Percentiles rank a stretch among this genome's conserved stretches.
Conservation (phyloP, 2,113 vertebrate species). For the Bubo bubo region DNA sequence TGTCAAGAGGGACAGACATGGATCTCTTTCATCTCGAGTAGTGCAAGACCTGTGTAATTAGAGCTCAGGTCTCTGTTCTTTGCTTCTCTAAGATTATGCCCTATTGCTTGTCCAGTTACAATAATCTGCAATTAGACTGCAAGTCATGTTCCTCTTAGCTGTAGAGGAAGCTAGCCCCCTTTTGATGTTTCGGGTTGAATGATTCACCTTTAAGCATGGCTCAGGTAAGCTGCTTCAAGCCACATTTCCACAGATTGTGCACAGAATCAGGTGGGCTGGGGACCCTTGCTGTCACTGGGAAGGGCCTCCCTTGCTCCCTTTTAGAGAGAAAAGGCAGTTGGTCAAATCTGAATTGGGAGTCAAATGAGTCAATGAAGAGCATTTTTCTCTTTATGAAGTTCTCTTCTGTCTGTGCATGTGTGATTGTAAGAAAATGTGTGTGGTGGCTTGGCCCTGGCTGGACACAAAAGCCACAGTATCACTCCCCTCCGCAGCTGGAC, state of each 20-base stretch:
- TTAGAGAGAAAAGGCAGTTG: neutral
- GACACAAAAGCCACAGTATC: neutral
- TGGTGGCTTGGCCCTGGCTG: neutral
- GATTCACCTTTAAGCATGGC: neutral
- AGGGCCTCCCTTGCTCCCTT: neutral
- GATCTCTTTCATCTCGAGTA: slow-evolving; percentile 21
- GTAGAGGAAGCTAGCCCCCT: neutral
- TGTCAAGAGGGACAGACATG: neutral
- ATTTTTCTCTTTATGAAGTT: neutral
- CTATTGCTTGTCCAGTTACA: neutral
- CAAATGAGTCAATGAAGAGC: fast-evolving
- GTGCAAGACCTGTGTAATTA: slow-evolving; percentile 10
- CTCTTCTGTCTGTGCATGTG: neutral
- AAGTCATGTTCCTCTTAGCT: slow-evolving; percentile 5
- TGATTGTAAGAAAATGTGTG: fast-evolving
- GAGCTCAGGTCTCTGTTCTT: slow-evolving; percentile 11
- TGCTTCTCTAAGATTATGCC: neutral
- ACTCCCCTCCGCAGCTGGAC: neutral
- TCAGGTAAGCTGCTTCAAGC: neutral
- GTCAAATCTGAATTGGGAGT: neutral
- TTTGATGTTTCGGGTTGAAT: slow-evolving; percentile 31
- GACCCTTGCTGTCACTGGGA: neutral
- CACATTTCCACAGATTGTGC: neutral
- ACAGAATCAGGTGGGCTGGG: neutral
- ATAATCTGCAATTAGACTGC: slow-evolving; percentile 11